A percentile compares a stretch with the other conserved stretches of the same genome.
Conservation (phyloP, 2,888 invertebrate genomes). For the Luffia ferchaultella region DNA sequence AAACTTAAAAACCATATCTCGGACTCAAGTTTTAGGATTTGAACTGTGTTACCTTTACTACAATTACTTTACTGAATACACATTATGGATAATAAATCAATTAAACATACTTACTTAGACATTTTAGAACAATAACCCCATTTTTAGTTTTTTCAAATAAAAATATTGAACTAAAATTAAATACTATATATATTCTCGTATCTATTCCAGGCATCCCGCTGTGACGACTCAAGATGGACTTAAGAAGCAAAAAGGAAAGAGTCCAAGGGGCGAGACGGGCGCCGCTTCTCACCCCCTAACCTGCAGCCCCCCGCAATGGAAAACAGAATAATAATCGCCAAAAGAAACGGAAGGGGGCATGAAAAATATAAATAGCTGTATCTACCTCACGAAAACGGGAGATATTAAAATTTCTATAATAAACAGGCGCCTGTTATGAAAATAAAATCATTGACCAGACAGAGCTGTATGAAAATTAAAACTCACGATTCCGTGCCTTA, state of each 20-base stretch:
- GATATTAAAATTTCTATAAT: conserved; percentile 63
- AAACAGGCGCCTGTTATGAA: conserved; percentile 29
- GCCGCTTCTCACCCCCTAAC: conserved; percentile 18
- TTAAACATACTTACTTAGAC: too few relatives aligned
- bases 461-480: too few relatives aligned
- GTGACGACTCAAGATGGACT: conserved; percentile 61
- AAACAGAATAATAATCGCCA: conserved; percentile 67
- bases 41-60: too few relatives aligned
- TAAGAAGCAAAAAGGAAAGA: conserved; percentile 68
- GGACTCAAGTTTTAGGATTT: too few relatives aligned
- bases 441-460: too few relatives aligned
- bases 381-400: conserved; percentile 32
- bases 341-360: conserved; percentile 38
- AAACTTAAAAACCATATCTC: too few relatives aligned
- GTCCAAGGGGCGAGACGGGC: conserved; percentile 34
- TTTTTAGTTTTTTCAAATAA: too few relatives aligned
- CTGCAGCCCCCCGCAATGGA: conserved; percentile 40
- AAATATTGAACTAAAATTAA: too few relatives aligned
- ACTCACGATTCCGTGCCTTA: too few relatives aligned
- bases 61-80: too few relatives aligned
- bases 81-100: too few relatives aligned
- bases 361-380: conserved; percentile 62
- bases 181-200: conserved; percentile 1
- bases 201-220: conserved; percentile 26
- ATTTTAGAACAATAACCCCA: too few relatives aligned